phyloP scores from a whole-genome alignment of 2,113 vertebrate species.

The Callipepla californica region DNA sequence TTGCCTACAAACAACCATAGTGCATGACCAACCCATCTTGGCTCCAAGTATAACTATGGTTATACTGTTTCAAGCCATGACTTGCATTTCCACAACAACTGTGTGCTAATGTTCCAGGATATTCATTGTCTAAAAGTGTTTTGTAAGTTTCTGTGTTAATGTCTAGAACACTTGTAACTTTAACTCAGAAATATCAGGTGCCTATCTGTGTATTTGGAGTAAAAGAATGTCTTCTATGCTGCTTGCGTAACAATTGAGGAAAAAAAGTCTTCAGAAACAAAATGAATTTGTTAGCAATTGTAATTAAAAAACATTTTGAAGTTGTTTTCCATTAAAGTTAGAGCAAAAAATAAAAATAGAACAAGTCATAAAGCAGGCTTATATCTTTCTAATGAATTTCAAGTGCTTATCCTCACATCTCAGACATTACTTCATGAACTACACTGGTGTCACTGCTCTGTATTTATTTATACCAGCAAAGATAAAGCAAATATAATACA shows the following conservation, averaged over 20 bases:
- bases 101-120: neutral
- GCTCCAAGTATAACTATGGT: neutral
- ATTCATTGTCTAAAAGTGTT: neutral
- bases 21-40: neutral
- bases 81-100: neutral
- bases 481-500: neutral
- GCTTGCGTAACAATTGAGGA: neutral
- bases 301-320: neutral
- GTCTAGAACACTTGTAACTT: neutral
- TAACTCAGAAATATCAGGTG: neutral
- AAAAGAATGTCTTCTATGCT: neutral
- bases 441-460: neutral
- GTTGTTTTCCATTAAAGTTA: neutral
- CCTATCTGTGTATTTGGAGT: fast-evolving
- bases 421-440: neutral
- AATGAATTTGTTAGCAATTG: neutral
- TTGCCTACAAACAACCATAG: neutral
- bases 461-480: neutral
- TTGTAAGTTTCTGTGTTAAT: neutral
- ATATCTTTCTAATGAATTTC: neutral
- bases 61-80: too few species aligned
- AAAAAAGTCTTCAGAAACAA: neutral
- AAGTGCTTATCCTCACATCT: neutral
- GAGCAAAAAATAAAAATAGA: neutral
- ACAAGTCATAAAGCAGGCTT: neutral